Conservation (phyloP, 2,888 invertebrate species). For the Nymphalis polychloros region DNA sequence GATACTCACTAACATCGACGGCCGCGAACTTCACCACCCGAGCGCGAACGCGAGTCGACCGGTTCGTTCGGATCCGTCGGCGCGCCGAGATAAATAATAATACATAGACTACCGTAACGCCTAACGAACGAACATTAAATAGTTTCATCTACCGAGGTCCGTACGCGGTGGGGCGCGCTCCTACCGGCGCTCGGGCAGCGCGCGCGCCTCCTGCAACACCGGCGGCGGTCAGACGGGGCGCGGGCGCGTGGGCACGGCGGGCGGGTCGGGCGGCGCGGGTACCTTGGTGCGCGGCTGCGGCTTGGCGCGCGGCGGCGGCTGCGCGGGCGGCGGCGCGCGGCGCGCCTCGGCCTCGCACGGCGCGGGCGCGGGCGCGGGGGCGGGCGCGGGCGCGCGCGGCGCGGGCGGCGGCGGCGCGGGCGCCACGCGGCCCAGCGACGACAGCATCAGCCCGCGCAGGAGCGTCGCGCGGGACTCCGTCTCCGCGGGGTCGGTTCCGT, state of each 20-base stretch:
- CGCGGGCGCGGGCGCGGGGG: conserved; percentile 48
- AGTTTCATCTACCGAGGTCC: conserved; percentile 51
- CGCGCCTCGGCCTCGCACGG: conserved; percentile 40
- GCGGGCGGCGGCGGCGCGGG: conserved; percentile 50
- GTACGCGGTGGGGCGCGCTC: conserved; percentile 15
- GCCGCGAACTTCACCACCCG: conserved; percentile 25
- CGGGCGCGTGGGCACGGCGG: conserved; percentile 42
- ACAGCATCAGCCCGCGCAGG: conserved; percentile 72
- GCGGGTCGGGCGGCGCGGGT: conserved; percentile 48
- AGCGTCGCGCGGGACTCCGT: conserved; percentile 69
- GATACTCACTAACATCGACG: conserved; percentile 32
- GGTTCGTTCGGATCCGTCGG: conserved; percentile 1
- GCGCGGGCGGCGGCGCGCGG: conserved; percentile 46
- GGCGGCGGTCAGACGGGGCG: conserved; percentile 49
- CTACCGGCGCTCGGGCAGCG: not conserved
- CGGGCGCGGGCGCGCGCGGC: conserved; percentile 41
- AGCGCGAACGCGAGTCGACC: too few species aligned
- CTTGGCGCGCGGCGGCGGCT: conserved; percentile 62
- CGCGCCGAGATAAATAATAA: conserved; percentile 36
- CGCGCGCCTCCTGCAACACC: conserved; percentile 60
- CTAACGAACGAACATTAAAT: conserved; percentile 60
- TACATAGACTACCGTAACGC: conserved; percentile 48
- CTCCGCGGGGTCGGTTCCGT: conserved; percentile 55
- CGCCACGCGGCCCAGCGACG: conserved; percentile 68
- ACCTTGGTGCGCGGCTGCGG: conserved; percentile 73